Conservation (phyloP, 1,140 invertebrate genomes). For the Wiebesia pumilae region DNA sequence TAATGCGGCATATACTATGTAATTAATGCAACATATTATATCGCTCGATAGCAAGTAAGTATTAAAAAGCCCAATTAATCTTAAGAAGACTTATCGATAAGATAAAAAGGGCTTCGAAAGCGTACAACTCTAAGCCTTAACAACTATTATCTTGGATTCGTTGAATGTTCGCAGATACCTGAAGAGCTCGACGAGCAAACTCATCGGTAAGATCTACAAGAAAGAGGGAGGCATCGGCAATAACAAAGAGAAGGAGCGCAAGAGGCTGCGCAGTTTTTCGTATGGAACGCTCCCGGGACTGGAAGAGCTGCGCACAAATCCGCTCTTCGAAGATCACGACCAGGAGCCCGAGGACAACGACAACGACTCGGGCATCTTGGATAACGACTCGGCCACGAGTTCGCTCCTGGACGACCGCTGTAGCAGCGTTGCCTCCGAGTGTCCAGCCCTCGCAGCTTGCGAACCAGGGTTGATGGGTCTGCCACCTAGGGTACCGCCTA, state of each 20-base stretch:
- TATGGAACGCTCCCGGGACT: constrained; percentile 84
- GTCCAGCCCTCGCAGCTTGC: constrained; percentile 69
- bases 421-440: constrained; percentile 77
- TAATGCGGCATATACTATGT: no score
- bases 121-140: background rate
- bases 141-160: background rate
- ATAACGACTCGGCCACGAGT: constrained; percentile 82
- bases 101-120: background rate
- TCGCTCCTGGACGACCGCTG: constrained; percentile 80
- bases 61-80: no score
- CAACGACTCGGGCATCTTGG: constrained; percentile 84
- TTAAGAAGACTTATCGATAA: background rate
- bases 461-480: constrained; percentile 65
- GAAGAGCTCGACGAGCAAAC: constrained; percentile 81
- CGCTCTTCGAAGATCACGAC: constrained; percentile 75
- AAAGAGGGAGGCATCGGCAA: constrained; percentile 72
- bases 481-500: constrained; percentile 65
- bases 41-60: no score
- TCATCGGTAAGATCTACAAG: constrained; percentile 82
- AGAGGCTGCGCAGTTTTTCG: constrained; percentile 83
- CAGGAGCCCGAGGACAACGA: constrained; percentile 75
- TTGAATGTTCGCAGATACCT: constrained; percentile 71
- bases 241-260: constrained; percentile 71
- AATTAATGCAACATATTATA: no score
- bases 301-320: constrained; percentile 81